Evolutionary conservation across 2,888 invertebrate genomes (phyloP).

Genomic region (Trichopoda pennipes): DNA sequence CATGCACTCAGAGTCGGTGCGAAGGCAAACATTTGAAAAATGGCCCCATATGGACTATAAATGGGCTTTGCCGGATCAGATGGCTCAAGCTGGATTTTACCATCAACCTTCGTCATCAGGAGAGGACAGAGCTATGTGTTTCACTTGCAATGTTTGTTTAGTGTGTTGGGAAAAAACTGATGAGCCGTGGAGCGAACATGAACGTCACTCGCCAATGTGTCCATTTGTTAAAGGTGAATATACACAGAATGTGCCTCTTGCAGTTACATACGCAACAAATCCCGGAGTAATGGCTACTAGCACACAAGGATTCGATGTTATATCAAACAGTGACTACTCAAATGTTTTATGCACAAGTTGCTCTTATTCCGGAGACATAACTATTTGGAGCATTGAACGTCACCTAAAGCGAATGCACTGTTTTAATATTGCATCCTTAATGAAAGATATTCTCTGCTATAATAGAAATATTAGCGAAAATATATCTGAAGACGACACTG

Average conservation of each 20-base stretch:
- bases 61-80: conserved; percentile 97
- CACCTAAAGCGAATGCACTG: conserved; percentile 87
- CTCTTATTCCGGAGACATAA: conserved; percentile 85
- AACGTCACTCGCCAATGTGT: conserved; percentile 95
- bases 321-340: conserved; percentile 84
- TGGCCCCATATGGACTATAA: conserved; percentile 99
- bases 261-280: conserved; percentile 91
- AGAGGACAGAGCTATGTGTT: conserved; percentile 97
- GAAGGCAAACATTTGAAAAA: conserved; percentile 93
- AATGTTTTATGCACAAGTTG: conserved; percentile 83
- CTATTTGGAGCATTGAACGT: conserved; percentile 91
- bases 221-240: conserved; percentile 97
- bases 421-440: conserved; percentile 80
- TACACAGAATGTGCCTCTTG: conserved; percentile 96
- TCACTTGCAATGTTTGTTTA: conserved; percentile 95
- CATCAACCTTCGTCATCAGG: conserved; percentile 94
- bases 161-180: conserved; percentile 98
- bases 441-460: conserved; percentile 76
- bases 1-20: conserved; percentile 96
- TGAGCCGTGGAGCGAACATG: conserved; percentile 98
- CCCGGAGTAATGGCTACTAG: conserved; percentile 85
- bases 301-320: conserved; percentile 81
- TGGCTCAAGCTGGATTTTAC: conserved; percentile 98
- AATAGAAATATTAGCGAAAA: neutral
- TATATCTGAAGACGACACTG: conserved; percentile 53